Base-by-base conservation (phyloP, 2,797 vertebrate genomes). In the Molothrus ater region DNA sequence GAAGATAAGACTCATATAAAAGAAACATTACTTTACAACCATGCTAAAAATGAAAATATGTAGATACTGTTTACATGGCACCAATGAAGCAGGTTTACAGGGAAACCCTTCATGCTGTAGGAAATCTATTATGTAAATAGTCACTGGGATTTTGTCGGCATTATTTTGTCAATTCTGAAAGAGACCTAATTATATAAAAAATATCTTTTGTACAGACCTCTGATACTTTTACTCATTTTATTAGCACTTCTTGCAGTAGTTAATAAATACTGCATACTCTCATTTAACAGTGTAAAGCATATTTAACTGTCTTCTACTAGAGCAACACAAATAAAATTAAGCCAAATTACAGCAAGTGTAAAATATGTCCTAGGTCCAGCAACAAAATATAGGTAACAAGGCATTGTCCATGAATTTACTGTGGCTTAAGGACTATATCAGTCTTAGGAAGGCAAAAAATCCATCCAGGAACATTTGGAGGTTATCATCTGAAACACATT, bases 1-100 rank as follows among this genome's bases (percentile, higher is more conserved):
- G 73, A 92, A 94, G 80, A 78, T 66, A 88, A 92, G n/a, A 51
- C 76, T 78, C 42, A 25, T 51, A 90, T 93, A 93, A 94, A 93
- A 93, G 79, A 93, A 86, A 71, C 50, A 79, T 91, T 88, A 64
- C 48, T 82, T 89, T 86, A 86, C 79, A 63, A 47, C 60, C 0
- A 0, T 64, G 73, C 7, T 93, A 91, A 88, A 89, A 51, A 63
- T 2, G 6, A 92, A 92, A 92, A 88, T 79, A 84, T 29, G 34
- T 74, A 82, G 68, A 83, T 86, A 82, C 36, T 78, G 56, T 95
- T 96, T 95, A 91, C 51, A 36, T 61, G 80, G 43, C 36, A 64
- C 38, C 64, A 28, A 21, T 76, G 60, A 45, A 22, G 22, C 21
- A 92, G 80, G 61, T 86, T 96, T 90, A 90, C 36, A 81, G 40